phyloP scores from a whole-genome alignment of 2,888 invertebrate species.

The Mythimna ferrago region DNA sequence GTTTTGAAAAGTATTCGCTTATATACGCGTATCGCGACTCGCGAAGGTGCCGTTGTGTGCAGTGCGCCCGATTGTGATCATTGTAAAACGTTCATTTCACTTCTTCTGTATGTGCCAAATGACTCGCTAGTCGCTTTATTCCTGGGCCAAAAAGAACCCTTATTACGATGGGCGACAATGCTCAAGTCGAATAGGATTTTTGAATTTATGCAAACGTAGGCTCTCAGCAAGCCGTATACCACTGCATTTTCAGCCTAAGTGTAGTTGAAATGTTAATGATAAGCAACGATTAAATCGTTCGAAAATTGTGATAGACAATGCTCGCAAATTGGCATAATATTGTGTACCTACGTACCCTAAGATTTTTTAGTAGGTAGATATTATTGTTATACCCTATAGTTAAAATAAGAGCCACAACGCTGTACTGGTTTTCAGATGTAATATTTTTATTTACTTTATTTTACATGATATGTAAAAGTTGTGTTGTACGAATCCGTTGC shows the following conservation, averaged over 20 bases:
- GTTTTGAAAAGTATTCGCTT: too few species aligned
- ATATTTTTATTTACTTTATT: not conserved
- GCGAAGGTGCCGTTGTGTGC: too few species aligned
- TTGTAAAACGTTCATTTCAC: too few species aligned
- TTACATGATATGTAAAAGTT: not conserved
- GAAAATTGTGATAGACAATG: conserved; percentile 27
- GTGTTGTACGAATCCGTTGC: not conserved
- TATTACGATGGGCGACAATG: too few species aligned
- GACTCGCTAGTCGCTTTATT: too few species aligned
- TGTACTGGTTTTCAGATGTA: not conserved
- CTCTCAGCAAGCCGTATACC: not conserved
- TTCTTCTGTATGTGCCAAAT: too few species aligned
- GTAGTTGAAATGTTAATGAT: not conserved
- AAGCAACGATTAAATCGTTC: conserved; percentile 30
- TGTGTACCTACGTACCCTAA: not conserved
- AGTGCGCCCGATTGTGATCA: too few species aligned
- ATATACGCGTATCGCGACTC: too few species aligned
- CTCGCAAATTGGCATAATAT: conserved; percentile 4
- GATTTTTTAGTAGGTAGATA: too few species aligned
- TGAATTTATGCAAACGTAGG: not conserved
- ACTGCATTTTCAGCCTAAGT: not conserved
- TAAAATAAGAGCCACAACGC: not conserved
- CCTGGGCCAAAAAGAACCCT: too few species aligned
- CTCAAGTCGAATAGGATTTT: too few species aligned
- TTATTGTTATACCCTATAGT: not conserved